Evolutionary conservation across 92 coral and sea anemone species (phyloP).

Genomic region (Parazoanthus darwini): DNA sequence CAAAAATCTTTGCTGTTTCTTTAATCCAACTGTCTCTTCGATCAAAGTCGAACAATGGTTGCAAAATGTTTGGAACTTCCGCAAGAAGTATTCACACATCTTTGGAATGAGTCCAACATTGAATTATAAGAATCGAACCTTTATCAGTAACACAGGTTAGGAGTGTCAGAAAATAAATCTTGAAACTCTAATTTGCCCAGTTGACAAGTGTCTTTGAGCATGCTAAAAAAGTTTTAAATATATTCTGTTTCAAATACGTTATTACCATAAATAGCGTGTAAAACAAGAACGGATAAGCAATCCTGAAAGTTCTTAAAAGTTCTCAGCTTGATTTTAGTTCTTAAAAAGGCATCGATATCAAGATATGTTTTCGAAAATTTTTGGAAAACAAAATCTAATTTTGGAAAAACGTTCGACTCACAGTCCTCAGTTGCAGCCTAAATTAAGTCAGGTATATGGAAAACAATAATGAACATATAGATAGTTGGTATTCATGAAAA

Average conservation of each 20-base stretch:
- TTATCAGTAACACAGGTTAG: neutral
- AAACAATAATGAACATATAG: too few species aligned
- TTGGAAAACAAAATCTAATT: neutral
- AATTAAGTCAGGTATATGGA: too few species aligned
- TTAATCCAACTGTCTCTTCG: neutral
- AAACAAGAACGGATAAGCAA: too few species aligned
- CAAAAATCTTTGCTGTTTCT: conserved; percentile 27
- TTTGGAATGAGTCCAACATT: neutral
- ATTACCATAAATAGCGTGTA: too few species aligned
- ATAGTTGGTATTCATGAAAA: too few species aligned
- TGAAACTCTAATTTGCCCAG: neutral
- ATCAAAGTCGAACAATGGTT: neutral
- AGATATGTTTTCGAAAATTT: too few species aligned
- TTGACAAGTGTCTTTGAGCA: neutral
- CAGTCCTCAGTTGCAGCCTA: too few species aligned
- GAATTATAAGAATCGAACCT: neutral
- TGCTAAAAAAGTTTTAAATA: neutral
- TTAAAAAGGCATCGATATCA: too few species aligned
- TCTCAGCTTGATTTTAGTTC: too few species aligned
- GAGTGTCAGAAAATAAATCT: neutral
- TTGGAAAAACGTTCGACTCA: neutral
- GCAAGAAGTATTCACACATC: conserved; percentile 11
- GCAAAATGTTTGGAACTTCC: neutral
- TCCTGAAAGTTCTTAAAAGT: too few species aligned
- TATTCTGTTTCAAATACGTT: neutral